Evolutionary conservation across 2,797 vertebrate species (phyloP).

Genomic region (Rhyacichthys aspro): DNA sequence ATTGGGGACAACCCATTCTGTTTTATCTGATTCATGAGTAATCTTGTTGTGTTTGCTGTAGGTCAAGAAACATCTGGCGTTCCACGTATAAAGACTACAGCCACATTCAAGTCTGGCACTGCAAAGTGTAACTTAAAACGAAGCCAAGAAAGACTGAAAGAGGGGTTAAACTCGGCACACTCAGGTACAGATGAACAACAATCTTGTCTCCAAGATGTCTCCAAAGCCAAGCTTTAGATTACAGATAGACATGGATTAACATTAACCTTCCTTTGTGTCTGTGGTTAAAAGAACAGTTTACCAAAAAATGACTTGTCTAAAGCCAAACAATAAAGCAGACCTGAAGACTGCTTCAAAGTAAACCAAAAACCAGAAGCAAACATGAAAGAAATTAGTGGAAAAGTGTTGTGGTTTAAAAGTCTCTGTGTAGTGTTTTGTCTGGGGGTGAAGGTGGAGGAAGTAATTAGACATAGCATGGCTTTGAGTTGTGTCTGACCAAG

Average conservation of each 20-base stretch:
- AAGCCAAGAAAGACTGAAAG: conserved; percentile 86
- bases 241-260: conserved; percentile 35
- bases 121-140: conserved; percentile 93
- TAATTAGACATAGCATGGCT: conserved; percentile 76
- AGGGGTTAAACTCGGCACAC: conserved; percentile 81
- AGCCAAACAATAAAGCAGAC: conserved; percentile 63
- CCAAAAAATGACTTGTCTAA: conserved; percentile 45
- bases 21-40: conserved; percentile 31
- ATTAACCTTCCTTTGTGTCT: conserved; percentile 40
- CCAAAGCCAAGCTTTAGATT: conserved; percentile 43
- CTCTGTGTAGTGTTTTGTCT: conserved; percentile 70
- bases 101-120: conserved; percentile 91
- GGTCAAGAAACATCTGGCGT: conserved; percentile 73
- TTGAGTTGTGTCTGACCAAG: conserved; percentile 66
- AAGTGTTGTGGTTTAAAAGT: conserved; percentile 69
- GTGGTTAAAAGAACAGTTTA: conserved; percentile 59
- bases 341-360: conserved; percentile 64
- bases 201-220: conserved; percentile 13
- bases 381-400: conserved; percentile 67
- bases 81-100: conserved; percentile 87
- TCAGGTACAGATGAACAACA: conserved; percentile 85
- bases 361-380: conserved; percentile 65
- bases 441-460: conserved; percentile 70
- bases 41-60: conserved; percentile 47
- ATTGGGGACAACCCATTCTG: conserved; percentile 21